phyloP scores from a whole-genome alignment of 2,113 vertebrate genomes.

The Catharus minimus region DNA sequence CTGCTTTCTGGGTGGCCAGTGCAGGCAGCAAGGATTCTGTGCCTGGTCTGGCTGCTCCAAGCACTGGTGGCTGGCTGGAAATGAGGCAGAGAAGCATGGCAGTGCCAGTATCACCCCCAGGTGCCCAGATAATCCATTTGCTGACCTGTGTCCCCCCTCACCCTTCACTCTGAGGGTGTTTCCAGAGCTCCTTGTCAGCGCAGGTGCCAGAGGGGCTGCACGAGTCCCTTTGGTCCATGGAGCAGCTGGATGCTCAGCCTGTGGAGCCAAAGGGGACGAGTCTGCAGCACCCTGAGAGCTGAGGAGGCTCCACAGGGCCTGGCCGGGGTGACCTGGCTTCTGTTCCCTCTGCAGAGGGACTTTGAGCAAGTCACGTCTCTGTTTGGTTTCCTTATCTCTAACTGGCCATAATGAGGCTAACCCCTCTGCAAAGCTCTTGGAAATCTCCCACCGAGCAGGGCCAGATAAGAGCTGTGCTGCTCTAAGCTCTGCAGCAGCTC shows the following conservation, averaged over 20 bases:
- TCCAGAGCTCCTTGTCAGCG: accelerated
- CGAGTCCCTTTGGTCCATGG: background rate
- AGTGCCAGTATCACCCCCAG: background rate
- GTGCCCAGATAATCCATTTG: accelerated
- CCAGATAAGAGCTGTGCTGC: slow-evolving; percentile 3
- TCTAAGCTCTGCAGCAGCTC: background rate
- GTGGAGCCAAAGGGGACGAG: accelerated
- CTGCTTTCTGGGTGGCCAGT: background rate
- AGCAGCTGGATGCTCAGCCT: background rate
- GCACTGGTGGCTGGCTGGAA: background rate
- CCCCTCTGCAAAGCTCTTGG: background rate
- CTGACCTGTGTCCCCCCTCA: background rate
- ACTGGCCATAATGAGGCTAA: background rate
- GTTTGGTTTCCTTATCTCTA: background rate
- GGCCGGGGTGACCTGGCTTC: background rate
- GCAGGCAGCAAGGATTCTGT: background rate
- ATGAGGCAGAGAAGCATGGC: background rate
- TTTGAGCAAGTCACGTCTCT: background rate
- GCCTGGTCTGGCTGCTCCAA: background rate
- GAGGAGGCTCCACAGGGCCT: accelerated
- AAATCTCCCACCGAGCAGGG: background rate
- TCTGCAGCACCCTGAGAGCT: background rate
- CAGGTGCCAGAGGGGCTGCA: background rate
- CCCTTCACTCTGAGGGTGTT: accelerated
- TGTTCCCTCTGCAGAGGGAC: background rate